Evolutionary conservation across 2,888 invertebrate genomes (phyloP), one percentile per base, ranked within the genome.

Genomic region (Ommatoiulus sabulosus): DNA sequence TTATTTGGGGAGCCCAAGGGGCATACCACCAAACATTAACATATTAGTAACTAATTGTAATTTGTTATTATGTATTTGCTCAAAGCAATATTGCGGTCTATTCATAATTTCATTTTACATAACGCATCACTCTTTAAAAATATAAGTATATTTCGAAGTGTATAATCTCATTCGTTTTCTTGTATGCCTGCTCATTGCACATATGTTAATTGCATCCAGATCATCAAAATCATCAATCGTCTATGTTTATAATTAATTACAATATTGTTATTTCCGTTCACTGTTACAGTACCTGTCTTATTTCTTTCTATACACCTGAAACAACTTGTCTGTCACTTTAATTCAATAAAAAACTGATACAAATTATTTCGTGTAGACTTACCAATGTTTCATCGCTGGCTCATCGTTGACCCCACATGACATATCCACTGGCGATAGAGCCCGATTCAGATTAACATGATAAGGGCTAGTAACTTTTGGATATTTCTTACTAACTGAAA

Each of bases 231-330:
- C 63, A 63, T 20, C 63, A 8, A 72, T 72, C 72, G 24, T 72
- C 24, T 24, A 24, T 24, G 72, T 72, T 24, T 72, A 72, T 72
- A 10, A 24, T 72, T 72, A 57, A 57, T 57, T 17, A 24, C 72
- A 72, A 72, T 72, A 24, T 24, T 72, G n/a, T 72, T 72, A 57
- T 72, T n/a, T 72, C 3, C n/a, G n/a, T 6, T 72, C 72, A 72
- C 72, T 72, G 72, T 72, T 24, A 72, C 24, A 72, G 72, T 72
- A 72, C 72, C 72, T 72, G 72, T 72, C 72, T 24, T 72, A 63
- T 72, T 72, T 72, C 72, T 24, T 72, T 72, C 24, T 10, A 72
- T 72, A 10, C 72, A 24, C 72, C 63, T n/a, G 24, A 72, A 20
- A 24, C 72, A 24, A 72, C 8, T 72, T 72, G 8, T 24, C 24